A percentile compares a stretch with the other conserved stretches of the same genome.
Conservation (phyloP, 2,888 invertebrate species). For the Blastobasis lacticolella region DNA sequence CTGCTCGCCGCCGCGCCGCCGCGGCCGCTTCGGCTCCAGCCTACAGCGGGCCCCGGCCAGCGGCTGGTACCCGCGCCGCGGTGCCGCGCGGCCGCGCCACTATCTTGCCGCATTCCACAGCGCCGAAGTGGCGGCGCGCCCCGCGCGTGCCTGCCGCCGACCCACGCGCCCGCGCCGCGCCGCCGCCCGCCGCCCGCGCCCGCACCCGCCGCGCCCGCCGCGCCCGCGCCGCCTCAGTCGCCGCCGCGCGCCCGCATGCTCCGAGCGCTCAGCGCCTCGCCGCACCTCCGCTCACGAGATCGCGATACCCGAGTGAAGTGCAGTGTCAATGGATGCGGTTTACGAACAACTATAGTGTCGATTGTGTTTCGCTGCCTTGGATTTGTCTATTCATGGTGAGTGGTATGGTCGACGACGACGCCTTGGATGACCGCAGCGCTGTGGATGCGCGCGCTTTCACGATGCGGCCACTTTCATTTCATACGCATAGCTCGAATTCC, state of each 20-base stretch:
- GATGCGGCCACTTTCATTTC: conserved; percentile 73
- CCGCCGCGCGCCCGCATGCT: conserved; percentile 49
- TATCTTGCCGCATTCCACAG: conserved; percentile 62
- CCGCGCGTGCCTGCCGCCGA: conserved; percentile 76
- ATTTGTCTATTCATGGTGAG: conserved; percentile 71
- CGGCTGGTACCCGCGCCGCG: conserved; percentile 40
- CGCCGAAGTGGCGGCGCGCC: conserved; percentile 66
- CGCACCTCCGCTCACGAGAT: conserved; percentile 32
- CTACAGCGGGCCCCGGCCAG: conserved; percentile 38
- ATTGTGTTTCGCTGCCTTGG: conserved; percentile 47
- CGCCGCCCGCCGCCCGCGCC: conserved; percentile 73
- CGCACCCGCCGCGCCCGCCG: conserved; percentile 24
- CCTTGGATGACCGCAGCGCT: conserved; percentile 32
- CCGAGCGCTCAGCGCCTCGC: conserved; percentile 37
- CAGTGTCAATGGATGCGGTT: conserved; percentile 69
- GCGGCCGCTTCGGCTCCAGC: conserved; percentile 28
- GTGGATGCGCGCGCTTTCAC: conserved; percentile 72
- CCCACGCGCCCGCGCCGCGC: conserved; percentile 80
- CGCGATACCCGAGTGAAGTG: conserved; percentile 60
- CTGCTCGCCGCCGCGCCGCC: conserved; percentile 15
- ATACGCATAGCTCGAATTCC: conserved; percentile 73
- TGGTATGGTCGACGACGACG: conserved; percentile 34
- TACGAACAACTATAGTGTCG: conserved; percentile 55
- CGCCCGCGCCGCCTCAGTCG: conserved; percentile 49
- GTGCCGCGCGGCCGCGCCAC: conserved; percentile 52